Evolutionary conservation across 2,888 invertebrate species (phyloP), one percentile per base, ranked within the genome.

Genomic region (Brachylomia viminalis): DNA sequence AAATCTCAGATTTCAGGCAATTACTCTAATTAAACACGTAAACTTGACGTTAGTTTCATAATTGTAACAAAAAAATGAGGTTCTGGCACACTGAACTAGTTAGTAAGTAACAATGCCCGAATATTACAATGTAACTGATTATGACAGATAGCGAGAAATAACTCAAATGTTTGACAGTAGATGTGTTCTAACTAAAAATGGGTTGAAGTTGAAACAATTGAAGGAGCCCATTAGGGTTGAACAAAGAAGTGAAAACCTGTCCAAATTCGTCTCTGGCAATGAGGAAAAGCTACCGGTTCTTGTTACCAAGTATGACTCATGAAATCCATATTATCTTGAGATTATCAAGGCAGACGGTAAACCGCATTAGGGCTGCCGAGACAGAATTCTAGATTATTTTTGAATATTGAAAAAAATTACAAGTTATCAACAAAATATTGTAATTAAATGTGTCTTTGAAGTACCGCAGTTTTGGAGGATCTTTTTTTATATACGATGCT

Each of bases 21-120:
- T 78, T 81, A 81, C 77, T 80, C 76, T 81, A 88, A 87, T 87
- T 87, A 85, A 88, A 87, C 79, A 87, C 82, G 88, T 82, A 79
- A 85, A 82, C 83, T 49, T 74, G 83, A 75, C 76, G 70, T 71
- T 65, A 54, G 80, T 89, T 88, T 88, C 82, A 75, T 75, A 83
- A 88, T 80, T 49, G 70, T 69, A 74, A 70, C 77, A 78, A 75
- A 81, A 52, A 82, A 84, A 85, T 82, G 86, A 84, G 83, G 75
- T 70, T 76, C 67, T 79, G 85, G 67, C 87, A 83, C 75, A 85
- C 75, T 80, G 75, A 70, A 76, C 87, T 86, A 88, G 84, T 83
- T 86, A 79, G 61, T 68, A 83, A 82, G 56, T 70, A 84, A 84
- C 87, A 86, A 85, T 80, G 76, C 80, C 77, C 77, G 80, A 86